Base-by-base conservation (phyloP, 2,888 invertebrate genomes). In the Idaea aversata region DNA sequence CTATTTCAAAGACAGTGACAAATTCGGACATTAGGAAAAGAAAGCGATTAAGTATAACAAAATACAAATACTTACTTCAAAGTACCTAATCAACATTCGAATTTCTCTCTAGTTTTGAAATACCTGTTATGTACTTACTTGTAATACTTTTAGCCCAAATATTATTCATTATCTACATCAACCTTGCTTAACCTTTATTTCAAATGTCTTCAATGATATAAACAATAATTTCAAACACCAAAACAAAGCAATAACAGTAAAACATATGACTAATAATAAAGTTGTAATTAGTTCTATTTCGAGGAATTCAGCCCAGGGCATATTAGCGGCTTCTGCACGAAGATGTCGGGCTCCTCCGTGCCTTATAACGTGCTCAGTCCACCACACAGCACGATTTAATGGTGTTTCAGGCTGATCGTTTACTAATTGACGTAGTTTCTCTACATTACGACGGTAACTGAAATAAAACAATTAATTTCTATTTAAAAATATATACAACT, bases 321-420 rank as follows among this genome's bases (percentile, higher is more conserved):
- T 67, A 63, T 72, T 73, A 7, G 73, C 70, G 10, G 70, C 67
- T 13, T 72, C 72, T 5, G 71, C 61, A 34, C 68, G 68, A n/a
- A 74, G 67, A 63, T 74, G 76, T 35, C 59, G 34, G 13, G 69
- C 74, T 59, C 74, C 78, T 15, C 76, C 74, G 61, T 79, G 75
- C 15, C 77, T 47, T 47, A 65, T 65, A 1, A 65, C 65, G 60
- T 62, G 63, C 62, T 65, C 65, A 5, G 62, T 35, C 65, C 65
- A 65, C 34, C 47, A 65, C 5, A 63, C 63, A n/a, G 65, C 65
- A 13, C 63, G 65, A 4, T 66, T 15, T 79, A 70, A 13, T 84
- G 62, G 65, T 63, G 15, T 69, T 67, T 59, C 71, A 59, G 60
- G 74, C 47, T 72, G 63, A 34, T 74, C 74, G 0, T 25, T 59